phyloP scores from a whole-genome alignment of 2,888 invertebrate species.

The Leucophora obtusa region DNA sequence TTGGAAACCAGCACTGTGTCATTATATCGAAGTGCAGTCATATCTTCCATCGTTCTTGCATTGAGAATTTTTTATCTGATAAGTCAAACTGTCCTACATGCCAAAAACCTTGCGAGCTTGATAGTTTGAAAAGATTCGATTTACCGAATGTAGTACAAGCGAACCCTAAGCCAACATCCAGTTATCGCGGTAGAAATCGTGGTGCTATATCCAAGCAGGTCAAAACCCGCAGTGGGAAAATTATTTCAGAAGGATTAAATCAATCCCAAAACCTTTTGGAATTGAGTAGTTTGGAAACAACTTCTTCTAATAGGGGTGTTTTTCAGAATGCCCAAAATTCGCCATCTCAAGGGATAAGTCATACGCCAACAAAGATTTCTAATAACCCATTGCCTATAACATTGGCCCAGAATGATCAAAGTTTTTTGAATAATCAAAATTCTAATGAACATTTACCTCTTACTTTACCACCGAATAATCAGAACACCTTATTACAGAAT shows the following conservation, averaged over 20 bases:
- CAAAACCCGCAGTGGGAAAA: too few species aligned
- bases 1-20: constrained; percentile 8
- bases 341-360: too few species aligned
- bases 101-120: constrained; percentile 4
- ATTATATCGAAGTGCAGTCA: constrained; percentile 8
- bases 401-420: too few species aligned
- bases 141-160: background rate
- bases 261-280: background rate
- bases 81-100: constrained; percentile 6
- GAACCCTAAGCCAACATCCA: background rate
- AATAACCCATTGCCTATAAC: too few species aligned
- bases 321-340: too few species aligned
- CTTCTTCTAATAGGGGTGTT: background rate
- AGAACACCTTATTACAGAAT: too few species aligned
- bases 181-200: background rate
- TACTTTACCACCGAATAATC: too few species aligned
- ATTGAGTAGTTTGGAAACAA: background rate
- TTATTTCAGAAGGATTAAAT: background rate
- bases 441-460: too few species aligned
- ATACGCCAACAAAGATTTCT: too few species aligned
- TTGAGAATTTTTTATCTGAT: constrained; percentile 6
- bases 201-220: too few species aligned
- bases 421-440: too few species aligned
- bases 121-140: background rate
- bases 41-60: constrained; percentile 21